Percentiles rank a stretch among this genome's conserved stretches.
phyloP scores from a whole-genome alignment of 2,113 vertebrate species.

The Chauna torquata region DNA sequence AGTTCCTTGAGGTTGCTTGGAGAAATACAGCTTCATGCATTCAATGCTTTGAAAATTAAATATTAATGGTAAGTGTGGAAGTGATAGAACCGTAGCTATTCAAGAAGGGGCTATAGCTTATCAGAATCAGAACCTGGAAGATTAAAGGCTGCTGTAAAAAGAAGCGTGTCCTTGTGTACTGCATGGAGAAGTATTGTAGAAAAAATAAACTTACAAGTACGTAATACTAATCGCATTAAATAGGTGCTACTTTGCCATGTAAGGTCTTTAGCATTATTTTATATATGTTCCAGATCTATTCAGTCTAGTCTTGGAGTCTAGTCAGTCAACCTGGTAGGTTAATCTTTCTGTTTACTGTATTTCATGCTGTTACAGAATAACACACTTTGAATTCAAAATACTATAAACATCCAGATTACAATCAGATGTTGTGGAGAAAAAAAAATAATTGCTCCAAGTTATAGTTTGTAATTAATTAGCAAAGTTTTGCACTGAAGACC shows the following conservation, averaged over 20 bases:
- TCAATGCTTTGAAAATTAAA: not conserved
- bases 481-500: conserved; percentile 40
- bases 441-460: conserved; percentile 33
- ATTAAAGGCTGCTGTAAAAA: not conserved
- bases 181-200: not conserved
- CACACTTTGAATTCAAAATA: conserved; percentile 30
- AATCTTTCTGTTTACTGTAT: conserved; percentile 17
- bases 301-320: conserved; percentile 13
- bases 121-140: not conserved
- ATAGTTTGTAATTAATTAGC: conserved; percentile 62
- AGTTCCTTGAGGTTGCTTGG: not conserved
- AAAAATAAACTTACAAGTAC: not conserved
- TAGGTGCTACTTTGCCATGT: not conserved
- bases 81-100: not conserved
- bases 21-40: not conserved
- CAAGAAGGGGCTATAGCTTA: not conserved
- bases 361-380: conserved; percentile 35
- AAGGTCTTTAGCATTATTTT: not conserved
- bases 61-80: not conserved
- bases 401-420: conserved; percentile 49
- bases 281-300: conserved; percentile 3
- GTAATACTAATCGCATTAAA: not conserved
- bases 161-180: not conserved
- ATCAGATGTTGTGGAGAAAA: conserved; percentile 48
- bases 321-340: not conserved